Evolutionary conservation across 1,140 invertebrate species (phyloP).

Genomic region (Ceratosolen solmsi): DNA sequence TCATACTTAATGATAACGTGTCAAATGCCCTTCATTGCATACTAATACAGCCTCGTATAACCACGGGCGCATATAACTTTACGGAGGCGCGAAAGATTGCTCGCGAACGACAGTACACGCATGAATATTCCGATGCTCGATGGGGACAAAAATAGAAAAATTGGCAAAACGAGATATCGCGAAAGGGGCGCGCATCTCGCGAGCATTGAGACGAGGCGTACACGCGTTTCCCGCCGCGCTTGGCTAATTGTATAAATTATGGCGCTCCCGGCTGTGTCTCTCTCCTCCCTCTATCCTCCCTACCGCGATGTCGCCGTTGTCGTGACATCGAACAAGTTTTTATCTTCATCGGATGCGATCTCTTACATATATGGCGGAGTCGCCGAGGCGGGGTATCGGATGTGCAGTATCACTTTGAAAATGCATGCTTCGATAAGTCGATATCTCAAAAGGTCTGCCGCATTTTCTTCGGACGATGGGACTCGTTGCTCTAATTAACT

Average conservation of each 20-base stretch:
- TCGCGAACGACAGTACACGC: background rate
- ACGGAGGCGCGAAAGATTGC: background rate
- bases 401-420: background rate
- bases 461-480: background rate
- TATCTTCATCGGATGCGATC: conserved; percentile 21
- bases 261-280: conserved; percentile 17
- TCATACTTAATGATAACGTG: background rate
- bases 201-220: background rate
- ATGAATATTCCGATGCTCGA: conserved; percentile 21
- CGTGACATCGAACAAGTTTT: conserved; percentile 36
- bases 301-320: too few species aligned
- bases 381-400: background rate
- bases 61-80: background rate
- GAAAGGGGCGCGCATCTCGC: conserved; percentile 1
- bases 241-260: conserved; percentile 63
- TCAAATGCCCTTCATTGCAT: background rate
- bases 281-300: background rate
- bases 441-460: background rate
- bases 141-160: background rate
- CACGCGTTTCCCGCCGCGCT: conserved; percentile 39
- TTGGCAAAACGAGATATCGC: background rate
- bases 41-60: background rate
- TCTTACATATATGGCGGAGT: background rate
- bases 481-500: background rate
- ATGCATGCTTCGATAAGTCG: background rate